These are phyloP conservation scores for Oophaga sylvatica DNA, from an alignment of 2,797 vertebrate species.

Conservation along the genomic window DNA sequence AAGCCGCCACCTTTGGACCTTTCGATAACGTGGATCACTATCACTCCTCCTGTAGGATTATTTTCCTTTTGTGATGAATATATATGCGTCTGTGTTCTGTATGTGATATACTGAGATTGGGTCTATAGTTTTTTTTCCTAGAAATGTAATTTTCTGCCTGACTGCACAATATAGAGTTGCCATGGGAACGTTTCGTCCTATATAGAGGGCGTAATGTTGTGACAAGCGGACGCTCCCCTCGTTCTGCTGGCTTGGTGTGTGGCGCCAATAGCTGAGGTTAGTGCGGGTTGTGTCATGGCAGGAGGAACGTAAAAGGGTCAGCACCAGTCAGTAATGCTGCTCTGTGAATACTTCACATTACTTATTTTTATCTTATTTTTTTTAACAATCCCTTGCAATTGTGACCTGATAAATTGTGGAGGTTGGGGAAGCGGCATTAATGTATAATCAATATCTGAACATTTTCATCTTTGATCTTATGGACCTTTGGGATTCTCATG, in stretches of 20 bases:
- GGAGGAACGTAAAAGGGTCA: background rate
- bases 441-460: too few relatives aligned
- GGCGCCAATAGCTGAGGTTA: background rate
- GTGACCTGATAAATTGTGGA: too few relatives aligned
- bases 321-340: background rate
- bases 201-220: slow-evolving; percentile 12
- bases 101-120: background rate
- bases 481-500: too few relatives aligned
- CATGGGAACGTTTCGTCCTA: slow-evolving; percentile 25
- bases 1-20: background rate
- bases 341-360: too few relatives aligned
- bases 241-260: background rate
- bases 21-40: background rate
- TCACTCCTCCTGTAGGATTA: background rate
- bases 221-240: background rate
- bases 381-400: too few relatives aligned
- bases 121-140: slow-evolving; percentile 24
- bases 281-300: background rate
- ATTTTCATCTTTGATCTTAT: too few relatives aligned
- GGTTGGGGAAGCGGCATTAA: too few relatives aligned
- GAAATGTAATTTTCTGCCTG: slow-evolving; percentile 26
- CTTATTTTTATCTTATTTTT: too few relatives aligned
- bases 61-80: background rate
- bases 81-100: background rate
- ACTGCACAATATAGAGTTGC: background rate